Percentiles rank a stretch among this genome's conserved stretches.
phyloP scores from a whole-genome alignment of 1,140 invertebrate species.

The Agrilus planipennis region DNA sequence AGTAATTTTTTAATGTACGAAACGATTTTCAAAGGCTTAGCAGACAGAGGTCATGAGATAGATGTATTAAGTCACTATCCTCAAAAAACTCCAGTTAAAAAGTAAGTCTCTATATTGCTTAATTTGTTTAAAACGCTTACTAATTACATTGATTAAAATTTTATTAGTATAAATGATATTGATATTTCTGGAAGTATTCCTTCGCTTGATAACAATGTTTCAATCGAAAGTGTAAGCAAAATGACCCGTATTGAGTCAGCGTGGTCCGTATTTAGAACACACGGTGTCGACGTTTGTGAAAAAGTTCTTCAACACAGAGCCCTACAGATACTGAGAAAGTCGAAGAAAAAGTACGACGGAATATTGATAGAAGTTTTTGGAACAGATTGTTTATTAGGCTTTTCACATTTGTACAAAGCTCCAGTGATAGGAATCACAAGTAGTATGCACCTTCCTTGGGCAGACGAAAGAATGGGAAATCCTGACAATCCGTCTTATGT shows the following conservation, averaged over 20 bases:
- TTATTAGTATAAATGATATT: conserved; percentile 4
- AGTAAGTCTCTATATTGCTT: not conserved
- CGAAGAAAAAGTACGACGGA: conserved; percentile 5
- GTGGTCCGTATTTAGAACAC: conserved; percentile 1
- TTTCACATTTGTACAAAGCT: conserved; percentile 7
- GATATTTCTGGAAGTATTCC: conserved; percentile 4
- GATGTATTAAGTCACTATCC: conserved; percentile 56
- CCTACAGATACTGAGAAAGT: conserved; percentile 4
- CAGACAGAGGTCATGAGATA: conserved; percentile 50
- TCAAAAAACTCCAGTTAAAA: conserved; percentile 23
- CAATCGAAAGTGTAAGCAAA: not conserved
- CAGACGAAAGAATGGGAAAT: conserved; percentile 38
- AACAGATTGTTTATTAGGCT: conserved; percentile 8
- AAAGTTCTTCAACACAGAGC: conserved; percentile 10
- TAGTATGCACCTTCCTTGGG: conserved; percentile 41
- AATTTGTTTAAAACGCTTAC: no score
- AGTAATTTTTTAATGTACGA: conserved; percentile 40
- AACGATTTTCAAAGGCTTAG: conserved; percentile 49
- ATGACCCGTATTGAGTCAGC: not conserved
- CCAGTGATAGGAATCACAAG: conserved; percentile 42
- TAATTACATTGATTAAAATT: no score
- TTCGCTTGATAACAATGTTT: not conserved
- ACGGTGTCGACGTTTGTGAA: conserved; percentile 5
- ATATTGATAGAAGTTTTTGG: conserved; percentile 8
- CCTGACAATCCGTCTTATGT: conserved; percentile 49